phyloP scores from a whole-genome alignment of 2,888 invertebrate species.

The Schizotus pectinicornis region DNA sequence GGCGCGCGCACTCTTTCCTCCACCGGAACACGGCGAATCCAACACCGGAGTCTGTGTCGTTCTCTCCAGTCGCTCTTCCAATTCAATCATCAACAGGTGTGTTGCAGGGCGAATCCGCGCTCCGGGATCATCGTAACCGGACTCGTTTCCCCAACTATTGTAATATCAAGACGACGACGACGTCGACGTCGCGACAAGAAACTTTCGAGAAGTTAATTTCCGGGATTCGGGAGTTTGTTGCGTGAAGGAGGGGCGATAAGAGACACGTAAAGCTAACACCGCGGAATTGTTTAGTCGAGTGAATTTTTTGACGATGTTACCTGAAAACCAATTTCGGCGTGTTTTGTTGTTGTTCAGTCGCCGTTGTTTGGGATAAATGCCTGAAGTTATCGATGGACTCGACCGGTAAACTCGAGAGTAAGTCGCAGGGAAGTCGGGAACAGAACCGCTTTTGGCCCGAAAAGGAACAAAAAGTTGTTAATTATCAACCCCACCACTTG shows the following conservation, averaged over 20 bases:
- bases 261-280: no score
- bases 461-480: no score
- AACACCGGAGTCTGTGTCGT: conserved; percentile 25
- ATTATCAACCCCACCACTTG: no score
- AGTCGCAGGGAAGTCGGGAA: conserved; percentile 6
- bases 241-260: no score
- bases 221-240: not conserved
- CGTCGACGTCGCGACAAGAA: no score
- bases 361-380: no score
- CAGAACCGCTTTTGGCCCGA: conserved; percentile 10
- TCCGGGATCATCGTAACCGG: conserved; percentile 3
- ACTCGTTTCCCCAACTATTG: not conserved
- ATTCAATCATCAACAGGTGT: conserved; percentile 35
- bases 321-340: no score
- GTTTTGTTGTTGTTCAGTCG: no score
- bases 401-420: no score
- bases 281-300: no score
- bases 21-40: conserved; percentile 10
- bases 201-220: conserved; percentile 6
- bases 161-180: not conserved
- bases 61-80: conserved; percentile 26
- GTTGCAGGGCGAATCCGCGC: conserved; percentile 5
- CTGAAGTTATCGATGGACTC: no score
- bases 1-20: conserved; percentile 20
- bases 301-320: no score